Conservation (phyloP, 2,113 vertebrate species). For the Piaya cayana region DNA sequence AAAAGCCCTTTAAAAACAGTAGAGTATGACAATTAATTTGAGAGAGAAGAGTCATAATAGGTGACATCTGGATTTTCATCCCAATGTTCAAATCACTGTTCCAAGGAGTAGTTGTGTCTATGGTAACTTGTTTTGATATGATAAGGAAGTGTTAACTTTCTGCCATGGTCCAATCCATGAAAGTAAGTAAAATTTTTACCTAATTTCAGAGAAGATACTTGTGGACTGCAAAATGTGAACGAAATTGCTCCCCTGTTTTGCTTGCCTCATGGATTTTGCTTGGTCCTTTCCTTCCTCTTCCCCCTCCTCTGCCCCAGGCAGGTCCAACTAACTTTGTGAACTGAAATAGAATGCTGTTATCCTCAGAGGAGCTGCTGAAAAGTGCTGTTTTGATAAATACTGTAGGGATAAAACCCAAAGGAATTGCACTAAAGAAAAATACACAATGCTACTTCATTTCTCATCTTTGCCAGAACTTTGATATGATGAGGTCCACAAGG, state of each 20-base stretch:
- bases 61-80: too few relatives aligned
- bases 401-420: constrained; percentile 45
- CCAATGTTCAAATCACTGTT: not conserved
- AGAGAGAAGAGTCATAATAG: not conserved
- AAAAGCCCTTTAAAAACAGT: not conserved
- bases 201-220: constrained; percentile 2
- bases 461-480: constrained; percentile 34
- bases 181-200: not conserved
- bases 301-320: not conserved
- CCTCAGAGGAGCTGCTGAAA: constrained; percentile 56
- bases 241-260: not conserved
- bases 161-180: not conserved
- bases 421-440: constrained; percentile 53
- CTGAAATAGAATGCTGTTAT: constrained; percentile 7
- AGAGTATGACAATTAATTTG: not conserved
- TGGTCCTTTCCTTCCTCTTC: not conserved
- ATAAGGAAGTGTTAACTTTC: not conserved
- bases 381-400: constrained; percentile 67
- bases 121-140: not conserved
- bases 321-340: constrained; percentile 30
- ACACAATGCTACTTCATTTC: constrained; percentile 27
- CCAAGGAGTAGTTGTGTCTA: not conserved
- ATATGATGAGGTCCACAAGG: not conserved
- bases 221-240: not conserved
- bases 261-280: not conserved